Evolutionary conservation across 2,113 vertebrate genomes (phyloP), one percentile per base, ranked within the genome.

Genomic region (Myrmophylax atrothorax): DNA sequence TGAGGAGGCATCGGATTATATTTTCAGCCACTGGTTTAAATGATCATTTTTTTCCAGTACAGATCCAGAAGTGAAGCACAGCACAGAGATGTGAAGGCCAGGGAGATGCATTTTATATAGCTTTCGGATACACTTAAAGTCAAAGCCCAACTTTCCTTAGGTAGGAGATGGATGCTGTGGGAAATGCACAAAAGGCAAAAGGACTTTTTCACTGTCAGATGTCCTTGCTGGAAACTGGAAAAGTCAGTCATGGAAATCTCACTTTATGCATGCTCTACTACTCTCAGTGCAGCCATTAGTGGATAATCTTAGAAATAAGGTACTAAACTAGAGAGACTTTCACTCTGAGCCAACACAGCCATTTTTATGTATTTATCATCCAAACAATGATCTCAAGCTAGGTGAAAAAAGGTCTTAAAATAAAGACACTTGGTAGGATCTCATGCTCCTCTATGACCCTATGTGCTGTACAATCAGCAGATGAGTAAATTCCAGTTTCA

Each of bases 231-330:
- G 85, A 73, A 95, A 90, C 53, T 66, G 75, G 58, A 83, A 95
- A 49, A 93, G 70, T 56, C 66, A 90, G 82, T 79, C 28, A 88
- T 23, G 47, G 87, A 95, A 96, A 91, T 79, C 69, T 89, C 56
- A 69, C 58, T 56, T 83, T 18, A 76, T 40, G 46, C 46, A 62
- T 1, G n/a, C 38, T 88, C 37, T 91, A 17, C 58, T 83, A 84
- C 40, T 95, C 67, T 55, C 67, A 80, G 58, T 50, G 58, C 44
- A 93, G 37, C 49, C 67, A 79, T 63, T 75, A 79, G 42, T 53
- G 37, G 63, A 67, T 80, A 92, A 88, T 62, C n/a, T 64, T 77
- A 80, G 84, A 92, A 89, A 77, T 67, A 80, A 80, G 63, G 64
- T 50, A 53, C 44, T 63, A 72, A 84, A 56, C 55, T 67, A 82